Conservation (phyloP, 2,113 vertebrate species). For the Motacilla alba region DNA sequence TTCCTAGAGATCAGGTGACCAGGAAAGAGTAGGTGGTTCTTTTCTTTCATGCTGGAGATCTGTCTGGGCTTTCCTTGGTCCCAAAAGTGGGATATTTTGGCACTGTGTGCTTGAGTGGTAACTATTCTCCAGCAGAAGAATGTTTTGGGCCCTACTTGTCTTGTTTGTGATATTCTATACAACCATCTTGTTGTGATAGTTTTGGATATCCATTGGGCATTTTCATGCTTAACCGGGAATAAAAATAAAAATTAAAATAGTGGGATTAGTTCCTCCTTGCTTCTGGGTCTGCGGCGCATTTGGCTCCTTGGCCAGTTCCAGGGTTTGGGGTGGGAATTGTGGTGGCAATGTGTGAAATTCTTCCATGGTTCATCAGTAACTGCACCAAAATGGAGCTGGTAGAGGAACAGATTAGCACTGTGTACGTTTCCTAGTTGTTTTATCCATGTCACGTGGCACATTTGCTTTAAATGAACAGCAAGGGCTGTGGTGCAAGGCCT, state of each 20-base stretch:
- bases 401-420: neutral
- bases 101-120: neutral
- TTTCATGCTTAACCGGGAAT: constrained; percentile 37
- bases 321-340: neutral
- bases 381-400: neutral
- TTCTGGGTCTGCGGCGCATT: neutral
- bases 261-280: neutral
- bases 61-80: neutral
- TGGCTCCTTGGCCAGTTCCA: neutral
- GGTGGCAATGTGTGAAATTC: neutral
- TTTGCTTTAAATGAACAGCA: neutral
- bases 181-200: neutral
- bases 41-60: neutral
- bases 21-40: neutral
- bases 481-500: neutral
- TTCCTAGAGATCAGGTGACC: constrained; percentile 30
- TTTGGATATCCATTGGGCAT: neutral
- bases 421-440: neutral
- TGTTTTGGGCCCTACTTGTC: neutral
- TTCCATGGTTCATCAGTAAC: neutral
- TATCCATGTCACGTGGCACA: neutral
- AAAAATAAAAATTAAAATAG: neutral
- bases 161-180: constrained; percentile 2
- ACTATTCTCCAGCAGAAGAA: neutral
- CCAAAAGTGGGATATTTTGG: neutral